phyloP scores from a whole-genome alignment of 2,113 vertebrate species.

The Craseonycteris thonglongyai region DNA sequence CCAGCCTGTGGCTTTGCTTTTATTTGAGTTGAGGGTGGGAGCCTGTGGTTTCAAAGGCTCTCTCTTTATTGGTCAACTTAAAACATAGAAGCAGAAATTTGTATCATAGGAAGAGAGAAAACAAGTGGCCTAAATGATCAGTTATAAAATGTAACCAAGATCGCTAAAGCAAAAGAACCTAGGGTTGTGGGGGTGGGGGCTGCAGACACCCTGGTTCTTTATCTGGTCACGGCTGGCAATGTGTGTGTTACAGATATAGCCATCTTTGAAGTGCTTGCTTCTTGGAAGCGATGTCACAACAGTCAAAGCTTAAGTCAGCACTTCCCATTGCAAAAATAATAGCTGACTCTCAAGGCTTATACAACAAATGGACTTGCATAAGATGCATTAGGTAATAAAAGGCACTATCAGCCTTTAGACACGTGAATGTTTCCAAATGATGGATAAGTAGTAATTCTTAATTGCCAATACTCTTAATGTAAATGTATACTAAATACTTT shows the following conservation, averaged over 20 bases:
- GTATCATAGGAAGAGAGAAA: background rate
- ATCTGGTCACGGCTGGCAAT: background rate
- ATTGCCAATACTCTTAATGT: background rate
- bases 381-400: background rate
- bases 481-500: background rate
- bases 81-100: background rate
- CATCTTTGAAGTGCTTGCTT: background rate
- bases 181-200: background rate
- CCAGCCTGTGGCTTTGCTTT: background rate
- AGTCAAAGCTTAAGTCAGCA: background rate
- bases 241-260: background rate
- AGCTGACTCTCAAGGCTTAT: background rate
- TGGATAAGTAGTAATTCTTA: background rate
- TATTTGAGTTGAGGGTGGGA: background rate
- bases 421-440: background rate
- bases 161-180: background rate
- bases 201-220: background rate
- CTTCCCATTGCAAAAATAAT: background rate
- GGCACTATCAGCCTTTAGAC: background rate
- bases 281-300: background rate
- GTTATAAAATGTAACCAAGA: background rate
- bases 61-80: background rate
- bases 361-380: background rate
- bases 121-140: background rate
- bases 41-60: background rate